These are phyloP conservation scores for Drosophila funebris DNA, from an alignment of 1,140 invertebrate species.

Conservation along the genomic window DNA sequence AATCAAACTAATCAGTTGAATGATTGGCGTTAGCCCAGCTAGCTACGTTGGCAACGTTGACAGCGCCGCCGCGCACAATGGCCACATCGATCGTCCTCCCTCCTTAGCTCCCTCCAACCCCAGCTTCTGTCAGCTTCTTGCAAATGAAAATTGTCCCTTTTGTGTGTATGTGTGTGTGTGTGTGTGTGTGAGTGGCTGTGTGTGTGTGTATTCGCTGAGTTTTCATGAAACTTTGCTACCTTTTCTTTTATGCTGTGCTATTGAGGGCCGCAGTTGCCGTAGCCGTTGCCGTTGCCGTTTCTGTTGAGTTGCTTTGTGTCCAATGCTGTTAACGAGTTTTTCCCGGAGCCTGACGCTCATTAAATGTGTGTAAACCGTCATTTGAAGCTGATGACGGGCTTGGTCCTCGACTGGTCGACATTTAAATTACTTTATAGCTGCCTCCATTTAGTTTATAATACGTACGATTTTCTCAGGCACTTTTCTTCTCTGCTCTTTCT, in stretches of 20 bases:
- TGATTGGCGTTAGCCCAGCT: conserved; percentile 67
- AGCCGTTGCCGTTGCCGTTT: too few relatives aligned
- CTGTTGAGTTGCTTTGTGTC: conserved; percentile 29
- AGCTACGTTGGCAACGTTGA: conserved; percentile 21
- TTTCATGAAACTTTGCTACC: conserved; percentile 56
- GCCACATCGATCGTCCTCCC: conserved; percentile 24
- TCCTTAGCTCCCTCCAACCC: neutral
- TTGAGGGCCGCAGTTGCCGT: too few relatives aligned
- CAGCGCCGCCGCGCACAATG: conserved; percentile 50
- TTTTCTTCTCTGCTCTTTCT: conserved; percentile 12
- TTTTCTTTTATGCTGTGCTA: conserved; percentile 43
- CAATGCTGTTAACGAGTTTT: conserved; percentile 64
- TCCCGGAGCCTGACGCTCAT: conserved; percentile 31
- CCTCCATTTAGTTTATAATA: conserved; percentile 74
- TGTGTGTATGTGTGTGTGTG: neutral
- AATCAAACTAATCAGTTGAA: conserved; percentile 81
- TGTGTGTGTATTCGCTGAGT: neutral
- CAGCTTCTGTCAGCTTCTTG: conserved; percentile 11
- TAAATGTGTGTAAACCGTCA: conserved; percentile 56
- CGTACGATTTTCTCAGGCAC: conserved; percentile 34
- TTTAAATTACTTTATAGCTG: conserved; percentile 74
- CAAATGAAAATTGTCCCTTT: conserved; percentile 63
- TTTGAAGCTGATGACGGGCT: conserved; percentile 9
- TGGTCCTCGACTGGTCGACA: conserved; percentile 27
- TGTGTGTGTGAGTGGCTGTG: neutral